Conservation (phyloP, 2,113 vertebrate genomes). For the Nestor notabilis region DNA sequence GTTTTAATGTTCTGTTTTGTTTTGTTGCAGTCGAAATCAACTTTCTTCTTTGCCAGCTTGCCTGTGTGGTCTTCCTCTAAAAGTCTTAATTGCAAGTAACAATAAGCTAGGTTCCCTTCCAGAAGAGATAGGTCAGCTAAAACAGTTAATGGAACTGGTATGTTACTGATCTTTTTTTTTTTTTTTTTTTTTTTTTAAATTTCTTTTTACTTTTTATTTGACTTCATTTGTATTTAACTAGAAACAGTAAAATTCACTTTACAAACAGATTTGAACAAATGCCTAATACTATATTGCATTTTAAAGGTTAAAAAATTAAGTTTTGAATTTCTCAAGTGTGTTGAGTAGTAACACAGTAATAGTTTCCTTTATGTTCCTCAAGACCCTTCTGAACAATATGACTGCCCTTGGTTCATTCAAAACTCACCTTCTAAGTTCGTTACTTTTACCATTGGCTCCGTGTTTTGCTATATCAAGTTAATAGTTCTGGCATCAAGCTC, state of each 20-base stretch:
- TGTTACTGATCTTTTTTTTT: conserved; percentile 57
- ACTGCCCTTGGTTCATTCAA: background rate
- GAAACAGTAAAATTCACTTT: background rate
- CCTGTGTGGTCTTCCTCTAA: conserved; percentile 92
- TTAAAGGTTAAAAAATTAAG: background rate
- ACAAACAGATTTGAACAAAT: background rate
- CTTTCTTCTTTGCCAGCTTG: conserved; percentile 88
- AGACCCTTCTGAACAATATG: background rate
- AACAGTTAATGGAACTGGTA: conserved; percentile 94
- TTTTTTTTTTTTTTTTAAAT: background rate
- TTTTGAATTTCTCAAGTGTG: background rate
- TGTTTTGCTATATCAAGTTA: background rate
- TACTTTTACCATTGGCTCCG: background rate
- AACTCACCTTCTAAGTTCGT: background rate
- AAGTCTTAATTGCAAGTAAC: conserved; percentile 96
- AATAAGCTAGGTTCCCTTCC: conserved; percentile 94
- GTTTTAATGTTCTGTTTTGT: conserved; percentile 60
- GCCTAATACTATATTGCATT: background rate
- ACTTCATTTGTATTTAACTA: background rate
- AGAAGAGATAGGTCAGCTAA: conserved; percentile 91
- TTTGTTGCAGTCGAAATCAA: conserved; percentile 90
- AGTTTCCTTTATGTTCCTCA: background rate
- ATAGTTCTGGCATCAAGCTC: background rate
- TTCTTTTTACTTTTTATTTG: conserved; percentile 36
- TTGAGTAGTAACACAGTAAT: background rate